phyloP scores from a whole-genome alignment of 2,888 invertebrate species.

The Hyppa rectilinea region DNA sequence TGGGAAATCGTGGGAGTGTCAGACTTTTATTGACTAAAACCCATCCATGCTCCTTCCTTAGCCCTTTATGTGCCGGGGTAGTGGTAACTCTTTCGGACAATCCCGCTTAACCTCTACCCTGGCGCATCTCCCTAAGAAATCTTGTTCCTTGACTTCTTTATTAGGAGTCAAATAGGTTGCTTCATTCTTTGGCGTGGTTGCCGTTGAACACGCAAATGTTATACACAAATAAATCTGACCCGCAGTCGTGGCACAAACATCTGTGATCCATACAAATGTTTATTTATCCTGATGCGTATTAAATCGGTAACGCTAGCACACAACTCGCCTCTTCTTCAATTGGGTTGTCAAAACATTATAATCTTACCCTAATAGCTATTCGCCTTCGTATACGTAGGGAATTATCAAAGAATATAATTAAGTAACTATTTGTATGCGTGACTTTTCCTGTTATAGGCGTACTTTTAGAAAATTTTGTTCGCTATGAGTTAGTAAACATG shows the following conservation, averaged over 20 bases:
- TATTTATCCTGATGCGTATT: slow-evolving; percentile 35
- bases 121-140: no score
- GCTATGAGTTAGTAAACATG: neutral
- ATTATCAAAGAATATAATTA: neutral
- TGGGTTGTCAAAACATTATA: slow-evolving; percentile 45
- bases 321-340: slow-evolving; percentile 23
- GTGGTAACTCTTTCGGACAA: no score
- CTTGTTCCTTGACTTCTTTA: no score
- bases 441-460: neutral
- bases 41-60: no score
- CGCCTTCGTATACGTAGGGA: neutral
- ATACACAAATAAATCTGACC: slow-evolving; percentile 27
- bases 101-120: no score
- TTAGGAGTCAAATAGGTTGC: no score
- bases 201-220: neutral
- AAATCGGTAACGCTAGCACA: slow-evolving; percentile 6
- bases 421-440: neutral
- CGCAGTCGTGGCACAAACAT: slow-evolving; percentile 22
- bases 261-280: slow-evolving; percentile 37
- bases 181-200: slow-evolving; percentile 6
- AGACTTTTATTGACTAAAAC: no score
- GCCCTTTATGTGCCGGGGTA: no score
- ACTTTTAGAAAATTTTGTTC: neutral
- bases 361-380: neutral
- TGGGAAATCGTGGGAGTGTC: no score